Conservation (phyloP, 2,113 vertebrate species). For the Chaenocephalus aceratus region DNA sequence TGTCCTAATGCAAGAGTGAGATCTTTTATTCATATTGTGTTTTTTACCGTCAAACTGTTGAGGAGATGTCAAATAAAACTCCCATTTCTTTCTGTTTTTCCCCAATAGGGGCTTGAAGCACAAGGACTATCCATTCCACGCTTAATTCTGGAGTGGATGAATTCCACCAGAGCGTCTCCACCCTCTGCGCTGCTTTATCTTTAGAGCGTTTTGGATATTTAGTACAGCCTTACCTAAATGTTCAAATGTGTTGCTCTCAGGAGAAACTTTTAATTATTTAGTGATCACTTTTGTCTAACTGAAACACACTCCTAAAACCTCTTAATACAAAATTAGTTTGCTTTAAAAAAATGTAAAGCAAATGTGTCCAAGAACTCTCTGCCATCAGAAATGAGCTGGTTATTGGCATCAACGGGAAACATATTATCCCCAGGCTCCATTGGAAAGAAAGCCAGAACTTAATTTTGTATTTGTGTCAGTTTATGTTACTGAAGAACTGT, state of each 20-base stretch:
- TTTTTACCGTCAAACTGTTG: background rate
- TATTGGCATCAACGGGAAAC: too few species aligned
- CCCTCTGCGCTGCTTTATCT: too few species aligned
- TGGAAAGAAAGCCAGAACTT: too few species aligned
- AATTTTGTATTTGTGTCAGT: background rate
- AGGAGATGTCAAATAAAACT: background rate
- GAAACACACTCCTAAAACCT: conserved; percentile 1
- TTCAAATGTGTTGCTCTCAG: background rate
- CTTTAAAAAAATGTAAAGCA: too few species aligned
- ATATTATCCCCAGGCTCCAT: too few species aligned
- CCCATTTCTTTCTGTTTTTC: background rate
- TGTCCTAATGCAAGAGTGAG: conserved; percentile 88
- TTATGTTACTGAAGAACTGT: conserved; percentile 4
- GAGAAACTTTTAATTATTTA: background rate
- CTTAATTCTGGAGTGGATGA: conserved; percentile 65
- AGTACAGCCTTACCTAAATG: background rate
- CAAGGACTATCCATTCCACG: conserved; percentile 80
- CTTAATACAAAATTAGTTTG: background rate
- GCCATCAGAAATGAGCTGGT: too few species aligned
- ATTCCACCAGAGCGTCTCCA: too few species aligned
- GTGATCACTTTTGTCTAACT: background rate
- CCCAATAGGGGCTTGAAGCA: conserved; percentile 67
- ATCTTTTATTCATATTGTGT: background rate
- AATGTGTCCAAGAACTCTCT: too few species aligned
- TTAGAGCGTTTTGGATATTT: background rate